Percentiles rank a stretch among this genome's conserved stretches.
Conservation (phyloP, 2,797 vertebrate species). For the Lophius americanus region DNA sequence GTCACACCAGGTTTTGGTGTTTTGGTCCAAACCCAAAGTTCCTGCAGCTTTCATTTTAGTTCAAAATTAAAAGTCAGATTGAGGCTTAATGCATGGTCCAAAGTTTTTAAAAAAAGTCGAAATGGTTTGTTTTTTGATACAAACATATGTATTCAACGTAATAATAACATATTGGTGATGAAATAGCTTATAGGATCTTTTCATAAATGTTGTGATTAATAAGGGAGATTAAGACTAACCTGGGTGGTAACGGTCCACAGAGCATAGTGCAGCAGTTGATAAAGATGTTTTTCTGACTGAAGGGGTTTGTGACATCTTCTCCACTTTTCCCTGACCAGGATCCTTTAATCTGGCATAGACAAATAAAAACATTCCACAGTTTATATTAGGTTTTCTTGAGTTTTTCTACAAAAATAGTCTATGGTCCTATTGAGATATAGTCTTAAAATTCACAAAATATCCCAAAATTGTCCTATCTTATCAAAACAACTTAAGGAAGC, state of each 20-base stretch:
- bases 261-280: conserved; percentile 94
- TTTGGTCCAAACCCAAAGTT: too few relatives aligned
- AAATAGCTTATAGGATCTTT: too few relatives aligned
- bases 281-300: conserved; percentile 92
- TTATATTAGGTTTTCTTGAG: neutral
- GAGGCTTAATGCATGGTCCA: too few relatives aligned
- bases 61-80: too few relatives aligned
- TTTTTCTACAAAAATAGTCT: neutral
- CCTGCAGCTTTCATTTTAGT: too few relatives aligned
- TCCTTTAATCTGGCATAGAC: conserved; percentile 89
- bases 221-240: conserved; percentile 75
- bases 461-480: neutral
- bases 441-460: neutral
- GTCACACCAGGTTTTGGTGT: too few relatives aligned
- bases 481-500: neutral
- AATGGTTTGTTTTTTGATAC: too few relatives aligned
- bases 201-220: neutral
- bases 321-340: conserved; percentile 94
- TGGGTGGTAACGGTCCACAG: conserved; percentile 93
- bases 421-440: neutral
- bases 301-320: conserved; percentile 89
- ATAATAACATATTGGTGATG: too few relatives aligned
- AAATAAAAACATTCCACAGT: neutral
- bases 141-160: too few relatives aligned
- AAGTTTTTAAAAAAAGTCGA: too few relatives aligned